These are phyloP conservation scores for Machimus rusticus DNA, from an alignment of 2,888 invertebrate species.

Conservation along the genomic window DNA sequence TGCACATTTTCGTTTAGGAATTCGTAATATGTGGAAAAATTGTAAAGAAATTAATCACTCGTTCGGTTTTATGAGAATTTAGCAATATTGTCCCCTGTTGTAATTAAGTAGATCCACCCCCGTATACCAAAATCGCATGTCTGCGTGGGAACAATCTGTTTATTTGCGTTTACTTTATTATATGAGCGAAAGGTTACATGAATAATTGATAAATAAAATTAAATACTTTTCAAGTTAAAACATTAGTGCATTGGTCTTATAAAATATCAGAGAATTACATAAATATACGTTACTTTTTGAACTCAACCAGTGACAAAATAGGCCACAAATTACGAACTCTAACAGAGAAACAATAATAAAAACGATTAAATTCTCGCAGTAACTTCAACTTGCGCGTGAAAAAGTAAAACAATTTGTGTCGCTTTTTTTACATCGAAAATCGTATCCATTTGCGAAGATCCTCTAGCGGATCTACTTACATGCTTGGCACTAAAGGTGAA, in stretches of 20 bases:
- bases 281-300: background rate
- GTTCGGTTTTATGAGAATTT: no score
- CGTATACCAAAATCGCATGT: background rate
- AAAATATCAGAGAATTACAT: background rate
- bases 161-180: background rate
- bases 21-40: no score
- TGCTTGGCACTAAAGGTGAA: conserved; percentile 50
- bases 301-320: background rate
- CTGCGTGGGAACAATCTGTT: background rate
- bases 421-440: background rate
- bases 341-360: background rate
- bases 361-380: background rate
- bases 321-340: background rate
- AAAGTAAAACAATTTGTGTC: background rate
- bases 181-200: conserved; percentile 1
- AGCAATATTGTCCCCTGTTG: no score
- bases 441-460: background rate
- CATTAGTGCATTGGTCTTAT: background rate
- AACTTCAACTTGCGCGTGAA: background rate
- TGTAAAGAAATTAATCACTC: no score
- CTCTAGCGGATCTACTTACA: conserved; percentile 3
- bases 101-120: background rate
- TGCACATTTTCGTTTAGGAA: no score
- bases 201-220: conserved; percentile 8
- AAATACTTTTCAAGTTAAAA: background rate